Conservation (phyloP, 2,888 invertebrate genomes). For the Dryadula phaetusa region DNA sequence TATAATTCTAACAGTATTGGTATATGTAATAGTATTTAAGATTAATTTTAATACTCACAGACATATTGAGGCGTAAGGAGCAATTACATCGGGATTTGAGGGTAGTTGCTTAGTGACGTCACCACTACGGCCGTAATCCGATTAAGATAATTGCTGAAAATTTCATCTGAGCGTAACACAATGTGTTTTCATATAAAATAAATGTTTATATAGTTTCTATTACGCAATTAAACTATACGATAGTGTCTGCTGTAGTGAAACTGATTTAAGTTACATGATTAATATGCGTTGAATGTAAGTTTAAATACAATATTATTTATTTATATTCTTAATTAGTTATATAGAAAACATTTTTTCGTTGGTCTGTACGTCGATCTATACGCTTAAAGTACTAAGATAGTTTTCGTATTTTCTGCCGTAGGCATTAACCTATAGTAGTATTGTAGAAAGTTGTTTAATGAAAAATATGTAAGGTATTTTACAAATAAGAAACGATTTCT, state of each 20-base stretch:
- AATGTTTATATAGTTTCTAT: neutral
- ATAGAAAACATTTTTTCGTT: too few relatives aligned
- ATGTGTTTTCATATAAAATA: conserved; percentile 15
- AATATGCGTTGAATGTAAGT: too few relatives aligned
- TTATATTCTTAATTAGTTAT: too few relatives aligned
- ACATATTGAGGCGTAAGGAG: conserved; percentile 54
- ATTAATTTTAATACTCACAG: conserved; percentile 33
- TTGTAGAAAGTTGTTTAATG: too few relatives aligned
- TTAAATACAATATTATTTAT: too few relatives aligned
- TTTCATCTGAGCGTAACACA: conserved; percentile 57
- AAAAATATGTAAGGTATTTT: too few relatives aligned
- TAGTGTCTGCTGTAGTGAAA: neutral
- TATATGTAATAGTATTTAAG: conserved; percentile 5
- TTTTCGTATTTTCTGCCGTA: too few relatives aligned
- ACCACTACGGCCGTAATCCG: conserved; percentile 70
- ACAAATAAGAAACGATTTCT: too few relatives aligned
- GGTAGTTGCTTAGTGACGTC: conserved; percentile 82
- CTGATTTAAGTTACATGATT: neutral
- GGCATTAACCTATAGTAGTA: too few relatives aligned
- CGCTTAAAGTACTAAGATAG: too few relatives aligned
- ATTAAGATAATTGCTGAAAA: conserved; percentile 81
- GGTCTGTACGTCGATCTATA: too few relatives aligned
- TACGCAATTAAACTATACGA: conserved; percentile 3
- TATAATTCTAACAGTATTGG: too few relatives aligned
- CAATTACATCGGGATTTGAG: conserved; percentile 78